A percentile compares a stretch with the other conserved stretches of the same genome.
These are phyloP conservation scores for Cephus nigrinus DNA, from an alignment of 2,888 invertebrate species.

Conservation along the genomic window DNA sequence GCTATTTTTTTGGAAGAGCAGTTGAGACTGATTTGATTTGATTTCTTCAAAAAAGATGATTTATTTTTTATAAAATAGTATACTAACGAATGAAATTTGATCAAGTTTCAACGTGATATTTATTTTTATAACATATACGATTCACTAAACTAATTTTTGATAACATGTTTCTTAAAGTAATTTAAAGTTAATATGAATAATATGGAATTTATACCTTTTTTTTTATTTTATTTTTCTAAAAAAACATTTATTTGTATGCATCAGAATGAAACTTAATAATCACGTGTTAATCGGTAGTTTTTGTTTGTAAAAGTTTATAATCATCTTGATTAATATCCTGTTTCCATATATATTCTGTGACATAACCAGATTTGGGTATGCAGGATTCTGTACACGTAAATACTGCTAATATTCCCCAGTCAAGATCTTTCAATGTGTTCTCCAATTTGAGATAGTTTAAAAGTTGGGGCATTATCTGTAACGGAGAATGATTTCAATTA, in stretches of 20 bases:
- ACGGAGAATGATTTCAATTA: slow-evolving; percentile 27
- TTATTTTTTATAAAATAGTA: neutral
- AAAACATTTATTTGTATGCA: too few relatives aligned
- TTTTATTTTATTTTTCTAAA: too few relatives aligned
- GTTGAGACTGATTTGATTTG: neutral
- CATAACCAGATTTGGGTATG: slow-evolving; percentile 74
- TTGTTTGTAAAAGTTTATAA: neutral
- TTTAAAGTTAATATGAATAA: neutral
- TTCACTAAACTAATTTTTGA: neutral
- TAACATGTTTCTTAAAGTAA: neutral
- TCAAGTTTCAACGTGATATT: too few relatives aligned
- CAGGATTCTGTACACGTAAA: slow-evolving; percentile 90
- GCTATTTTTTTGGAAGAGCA: neutral
- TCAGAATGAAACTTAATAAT: too few relatives aligned
- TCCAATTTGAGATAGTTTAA: slow-evolving; percentile 78
- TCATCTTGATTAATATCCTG: slow-evolving; percentile 76
- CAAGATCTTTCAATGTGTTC: slow-evolving; percentile 73
- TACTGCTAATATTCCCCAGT: slow-evolving; percentile 90
- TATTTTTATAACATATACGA: too few relatives aligned
- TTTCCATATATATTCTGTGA: slow-evolving; percentile 83
- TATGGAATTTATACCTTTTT: neutral
- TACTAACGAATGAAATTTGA: too few relatives aligned
- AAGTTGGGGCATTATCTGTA: slow-evolving; percentile 86
- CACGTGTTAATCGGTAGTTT: neutral
- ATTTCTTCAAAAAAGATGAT: neutral